A percentile compares a stretch with the other conserved stretches of the same genome.
Conservation (phyloP, 2,797 vertebrate species). For the Hydrophis major region DNA sequence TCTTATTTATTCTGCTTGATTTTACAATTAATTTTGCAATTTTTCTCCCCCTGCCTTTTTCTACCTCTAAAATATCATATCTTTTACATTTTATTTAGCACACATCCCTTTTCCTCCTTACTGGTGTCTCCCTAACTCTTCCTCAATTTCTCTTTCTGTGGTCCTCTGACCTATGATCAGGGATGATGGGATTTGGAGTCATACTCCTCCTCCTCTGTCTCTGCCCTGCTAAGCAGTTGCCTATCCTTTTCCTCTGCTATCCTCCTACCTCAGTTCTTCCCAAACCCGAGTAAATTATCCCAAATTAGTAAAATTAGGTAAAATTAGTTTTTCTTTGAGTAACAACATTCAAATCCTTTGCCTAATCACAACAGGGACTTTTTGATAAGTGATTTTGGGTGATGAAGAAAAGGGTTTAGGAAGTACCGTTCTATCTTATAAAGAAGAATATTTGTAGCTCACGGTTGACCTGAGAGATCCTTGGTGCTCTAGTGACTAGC, state of each 20-base stretch:
- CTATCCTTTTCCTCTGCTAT: neutral
- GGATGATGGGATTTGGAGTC: neutral
- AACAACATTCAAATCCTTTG: too few relatives aligned
- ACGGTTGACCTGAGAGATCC: too few relatives aligned
- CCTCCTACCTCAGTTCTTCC: neutral
- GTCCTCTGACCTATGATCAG: neutral
- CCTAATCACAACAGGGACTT: too few relatives aligned
- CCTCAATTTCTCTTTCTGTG: neutral
- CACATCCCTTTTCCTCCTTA: neutral
- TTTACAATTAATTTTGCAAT: neutral
- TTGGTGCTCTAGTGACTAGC: neutral
- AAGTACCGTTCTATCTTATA: too few relatives aligned
- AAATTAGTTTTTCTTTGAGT: too few relatives aligned
- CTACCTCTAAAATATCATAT: neutral
- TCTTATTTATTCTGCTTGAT: neutral
- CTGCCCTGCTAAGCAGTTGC: neutral
- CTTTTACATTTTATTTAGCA: neutral
- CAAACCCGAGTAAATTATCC: too few relatives aligned
- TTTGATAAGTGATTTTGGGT: too few relatives aligned
- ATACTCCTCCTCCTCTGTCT: neutral
- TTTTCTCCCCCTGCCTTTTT: neutral
- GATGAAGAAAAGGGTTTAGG: too few relatives aligned
- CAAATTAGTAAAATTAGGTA: too few relatives aligned
- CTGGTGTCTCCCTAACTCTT: neutral
- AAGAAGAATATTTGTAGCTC: too few relatives aligned